These are phyloP conservation scores for Oasisia sp. DNA, from an alignment of 2,888 invertebrate species.

Conservation along the genomic window DNA sequence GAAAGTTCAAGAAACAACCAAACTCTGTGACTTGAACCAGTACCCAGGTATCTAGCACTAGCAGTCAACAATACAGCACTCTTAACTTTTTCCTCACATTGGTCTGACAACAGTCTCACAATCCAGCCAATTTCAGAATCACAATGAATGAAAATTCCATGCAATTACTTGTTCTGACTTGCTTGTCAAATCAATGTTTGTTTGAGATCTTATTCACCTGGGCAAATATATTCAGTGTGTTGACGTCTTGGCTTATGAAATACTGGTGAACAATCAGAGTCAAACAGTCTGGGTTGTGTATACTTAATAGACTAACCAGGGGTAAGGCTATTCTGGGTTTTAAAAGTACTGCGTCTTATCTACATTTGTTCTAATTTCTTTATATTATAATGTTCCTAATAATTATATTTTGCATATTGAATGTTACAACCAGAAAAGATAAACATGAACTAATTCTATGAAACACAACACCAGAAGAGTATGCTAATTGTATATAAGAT, in stretches of 20 bases:
- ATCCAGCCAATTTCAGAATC: background rate
- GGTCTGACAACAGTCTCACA: background rate
- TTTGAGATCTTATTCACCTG: background rate
- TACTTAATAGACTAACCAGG: no score
- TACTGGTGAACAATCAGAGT: no score
- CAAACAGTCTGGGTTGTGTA: background rate
- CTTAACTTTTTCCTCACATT: no score
- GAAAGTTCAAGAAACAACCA: no score
- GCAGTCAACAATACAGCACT: no score
- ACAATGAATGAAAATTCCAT: background rate
- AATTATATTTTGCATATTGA: background rate
- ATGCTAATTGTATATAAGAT: background rate
- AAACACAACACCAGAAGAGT: background rate
- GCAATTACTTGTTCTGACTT: background rate
- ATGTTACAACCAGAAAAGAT: no score
- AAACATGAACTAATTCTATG: background rate
- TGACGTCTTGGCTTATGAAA: no score
- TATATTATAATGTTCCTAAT: background rate
- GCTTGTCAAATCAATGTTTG: background rate
- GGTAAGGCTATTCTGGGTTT: no score
- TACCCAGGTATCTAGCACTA: no score
- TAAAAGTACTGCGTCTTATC: no score
- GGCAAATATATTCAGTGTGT: background rate
- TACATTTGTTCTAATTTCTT: no score
- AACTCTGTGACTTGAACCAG: no score